Base-by-base conservation (phyloP, 2,113 vertebrate species). In the Lathamus discolor region DNA sequence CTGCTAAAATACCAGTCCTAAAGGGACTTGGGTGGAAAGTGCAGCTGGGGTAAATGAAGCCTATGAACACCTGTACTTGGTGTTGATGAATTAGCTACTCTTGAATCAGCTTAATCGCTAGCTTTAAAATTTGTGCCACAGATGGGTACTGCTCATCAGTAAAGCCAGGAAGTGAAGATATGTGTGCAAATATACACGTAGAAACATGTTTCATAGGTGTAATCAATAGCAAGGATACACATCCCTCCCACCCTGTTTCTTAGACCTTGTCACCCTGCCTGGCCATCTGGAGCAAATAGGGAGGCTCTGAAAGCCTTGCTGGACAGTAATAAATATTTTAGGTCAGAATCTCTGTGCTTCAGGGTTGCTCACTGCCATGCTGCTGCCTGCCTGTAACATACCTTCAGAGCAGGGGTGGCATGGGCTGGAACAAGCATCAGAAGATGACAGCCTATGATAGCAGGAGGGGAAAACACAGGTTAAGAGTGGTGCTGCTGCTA, bases 241-340 rank as follows among this genome's bases (percentile, higher is more conserved):
- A 59, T 22, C 33, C 22, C 11, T 7, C 10, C 55, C 55, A 57
- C 55, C 1, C 24, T 3, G 1, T 17, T 51, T 25, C 48, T 23
- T 11, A 7, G 3, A 10, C 14, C 24, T 52, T 57, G 3, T 0
- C 35, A 22, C 17, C 13, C 29, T 52, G 20, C 55, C 68, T 57
- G 43, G 43, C 22, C 2, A 0, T 8, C 48, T 27, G 57, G 69
- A 52, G 43, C 13, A 7, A 43, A 35, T 0, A 0, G 7, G 33
- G 35, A 51, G 12, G 35, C 17, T 57, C 39, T 1, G 9, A 44
- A 33, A 28, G 23, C 23, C 55, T 55, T 3, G 0, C 10, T 24
- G n/a, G 37, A 19, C 61, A 57, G 37, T 7, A 68, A 57, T 13
- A 10, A 49, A 10, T 17, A 17, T 31, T 51, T 48, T 27, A 7